These are phyloP conservation scores for Pilophorus perplexus DNA, from an alignment of 2,888 invertebrate species.

Conservation along the genomic window DNA sequence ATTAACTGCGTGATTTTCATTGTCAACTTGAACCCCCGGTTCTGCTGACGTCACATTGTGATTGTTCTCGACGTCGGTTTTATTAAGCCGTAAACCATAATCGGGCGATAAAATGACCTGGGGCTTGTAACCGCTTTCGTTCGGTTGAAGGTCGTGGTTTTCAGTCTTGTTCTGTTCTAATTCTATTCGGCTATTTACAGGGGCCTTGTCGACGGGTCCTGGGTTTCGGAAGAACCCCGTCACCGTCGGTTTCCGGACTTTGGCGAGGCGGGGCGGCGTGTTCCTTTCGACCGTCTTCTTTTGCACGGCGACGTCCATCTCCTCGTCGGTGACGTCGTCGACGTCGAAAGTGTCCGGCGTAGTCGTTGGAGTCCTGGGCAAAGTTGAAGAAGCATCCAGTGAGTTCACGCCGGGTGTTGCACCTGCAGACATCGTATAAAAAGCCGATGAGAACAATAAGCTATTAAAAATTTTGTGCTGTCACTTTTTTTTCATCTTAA, in stretches of 20 bases:
- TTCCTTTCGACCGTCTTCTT: slow-evolving; percentile 52
- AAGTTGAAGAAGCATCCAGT: slow-evolving; percentile 48
- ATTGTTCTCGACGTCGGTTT: slow-evolving; percentile 15
- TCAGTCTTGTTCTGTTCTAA: slow-evolving; percentile 43
- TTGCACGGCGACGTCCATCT: slow-evolving; percentile 51
- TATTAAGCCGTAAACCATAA: slow-evolving; percentile 43
- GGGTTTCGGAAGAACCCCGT: slow-evolving; percentile 11
- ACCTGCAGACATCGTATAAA: slow-evolving; percentile 55
- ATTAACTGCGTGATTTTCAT: not conserved
- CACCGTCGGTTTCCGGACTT: slow-evolving; percentile 14
- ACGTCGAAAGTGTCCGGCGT: slow-evolving; percentile 43
- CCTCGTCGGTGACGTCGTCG: slow-evolving; percentile 52
- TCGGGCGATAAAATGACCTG: slow-evolving; percentile 43
- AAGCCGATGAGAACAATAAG: too few relatives aligned
- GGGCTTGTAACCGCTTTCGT: slow-evolving; percentile 43
- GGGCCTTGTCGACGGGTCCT: not conserved
- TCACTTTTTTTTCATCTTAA: too few relatives aligned
- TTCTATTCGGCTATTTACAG: not conserved
- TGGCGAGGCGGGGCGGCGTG: slow-evolving; percentile 50
- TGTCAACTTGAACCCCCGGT: not conserved
- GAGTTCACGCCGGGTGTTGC: slow-evolving; percentile 50
- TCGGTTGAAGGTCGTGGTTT: slow-evolving; percentile 42
- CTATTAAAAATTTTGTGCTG: too few relatives aligned
- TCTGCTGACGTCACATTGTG: not conserved
- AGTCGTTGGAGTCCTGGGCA: slow-evolving; percentile 36